phyloP scores from a whole-genome alignment of 2,797 vertebrate genomes.

The Cygnus olor region DNA sequence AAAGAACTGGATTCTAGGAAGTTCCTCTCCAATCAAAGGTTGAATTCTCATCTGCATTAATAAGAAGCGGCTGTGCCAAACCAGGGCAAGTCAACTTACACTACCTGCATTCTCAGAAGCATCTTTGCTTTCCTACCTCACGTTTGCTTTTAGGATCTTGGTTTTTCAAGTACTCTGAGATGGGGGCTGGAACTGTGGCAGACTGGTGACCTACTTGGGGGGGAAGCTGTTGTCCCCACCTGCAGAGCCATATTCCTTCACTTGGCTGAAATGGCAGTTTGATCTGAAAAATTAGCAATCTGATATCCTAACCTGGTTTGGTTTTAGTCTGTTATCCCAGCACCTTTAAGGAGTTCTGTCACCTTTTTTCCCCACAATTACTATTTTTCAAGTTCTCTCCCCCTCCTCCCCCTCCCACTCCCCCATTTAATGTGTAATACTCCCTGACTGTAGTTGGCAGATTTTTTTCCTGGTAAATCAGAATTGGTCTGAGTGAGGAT shows the following conservation, averaged over 20 bases:
- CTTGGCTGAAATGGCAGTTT: background rate
- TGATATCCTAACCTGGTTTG: background rate
- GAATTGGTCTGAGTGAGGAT: background rate
- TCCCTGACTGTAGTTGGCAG: background rate
- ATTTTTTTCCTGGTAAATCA: background rate
- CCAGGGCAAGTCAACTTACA: background rate
- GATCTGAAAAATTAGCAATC: background rate
- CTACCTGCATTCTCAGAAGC: background rate
- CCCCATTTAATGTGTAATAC: background rate
- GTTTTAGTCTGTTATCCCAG: background rate
- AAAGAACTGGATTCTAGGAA: background rate
- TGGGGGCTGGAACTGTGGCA: background rate
- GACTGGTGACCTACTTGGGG: no score
- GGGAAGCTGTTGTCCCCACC: background rate
- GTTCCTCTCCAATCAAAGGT: background rate
- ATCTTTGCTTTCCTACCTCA: background rate
- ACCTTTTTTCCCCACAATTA: background rate
- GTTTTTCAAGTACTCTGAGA: background rate
- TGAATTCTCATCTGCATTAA: background rate
- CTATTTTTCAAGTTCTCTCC: background rate
- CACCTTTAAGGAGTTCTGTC: background rate
- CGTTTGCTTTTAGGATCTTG: background rate
- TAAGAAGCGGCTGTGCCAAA: background rate
- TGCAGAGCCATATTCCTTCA: background rate
- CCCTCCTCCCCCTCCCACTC: background rate